These are phyloP conservation scores for Hedychridium roseum DNA, from an alignment of 2,888 invertebrate genomes.

Conservation along the genomic window DNA sequence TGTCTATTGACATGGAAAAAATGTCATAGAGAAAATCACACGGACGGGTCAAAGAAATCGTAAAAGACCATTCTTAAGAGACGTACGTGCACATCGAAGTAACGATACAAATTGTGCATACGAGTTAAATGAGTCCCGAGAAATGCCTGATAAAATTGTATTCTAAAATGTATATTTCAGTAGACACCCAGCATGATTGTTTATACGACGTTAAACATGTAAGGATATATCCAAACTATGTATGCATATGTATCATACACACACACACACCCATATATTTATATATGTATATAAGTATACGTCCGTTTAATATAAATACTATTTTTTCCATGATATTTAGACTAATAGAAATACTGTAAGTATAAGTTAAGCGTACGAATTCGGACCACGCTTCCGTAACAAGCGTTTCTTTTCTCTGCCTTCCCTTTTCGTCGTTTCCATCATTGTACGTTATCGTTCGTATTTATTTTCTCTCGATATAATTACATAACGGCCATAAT, in stretches of 20 bases:
- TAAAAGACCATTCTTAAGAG: too few species aligned
- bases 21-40: too few species aligned
- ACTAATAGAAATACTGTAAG: constrained; percentile 47
- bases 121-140: too few species aligned
- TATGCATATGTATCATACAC: constrained; percentile 10
- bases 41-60: too few species aligned
- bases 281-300: constrained; percentile 22
- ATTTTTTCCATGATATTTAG: constrained; percentile 21
- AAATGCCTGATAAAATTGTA: too few species aligned
- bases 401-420: constrained; percentile 29
- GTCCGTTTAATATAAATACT: constrained; percentile 24
- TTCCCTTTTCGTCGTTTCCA: constrained; percentile 12
- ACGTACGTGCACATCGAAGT: too few species aligned
- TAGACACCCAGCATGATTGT: constrained; percentile 40
- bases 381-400: constrained; percentile 39
- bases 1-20: constrained; percentile 13
- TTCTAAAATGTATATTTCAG: constrained; percentile 22
- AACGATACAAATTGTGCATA: too few species aligned
- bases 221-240: constrained; percentile 30
- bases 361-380: constrained; percentile 51
- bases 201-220: constrained; percentile 33
- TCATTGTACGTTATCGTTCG: neutral
- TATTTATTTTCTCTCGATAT: constrained; percentile 12
- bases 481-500: too few species aligned
- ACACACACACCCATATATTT: constrained; percentile 8